These are phyloP conservation scores for Chaetogeoica ovagalla DNA, from an alignment of 2,888 invertebrate genomes.

Conservation along the genomic window DNA sequence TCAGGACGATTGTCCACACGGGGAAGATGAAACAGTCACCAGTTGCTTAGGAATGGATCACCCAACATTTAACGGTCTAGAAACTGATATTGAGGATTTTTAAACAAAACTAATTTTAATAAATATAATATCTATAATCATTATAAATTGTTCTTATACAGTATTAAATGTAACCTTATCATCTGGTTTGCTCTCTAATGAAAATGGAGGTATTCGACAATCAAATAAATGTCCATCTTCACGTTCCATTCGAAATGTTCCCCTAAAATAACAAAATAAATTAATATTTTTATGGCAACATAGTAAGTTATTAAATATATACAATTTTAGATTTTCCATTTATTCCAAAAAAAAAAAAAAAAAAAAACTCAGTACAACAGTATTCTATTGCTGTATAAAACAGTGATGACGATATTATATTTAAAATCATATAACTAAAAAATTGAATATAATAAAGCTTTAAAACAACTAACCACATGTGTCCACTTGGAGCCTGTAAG, in stretches of 20 bases:
- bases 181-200: constrained; percentile 90
- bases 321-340: too few relatives aligned
- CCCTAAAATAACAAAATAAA: constrained; percentile 65
- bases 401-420: too few relatives aligned
- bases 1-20: constrained; percentile 60
- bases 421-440: too few relatives aligned
- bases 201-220: constrained; percentile 96
- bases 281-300: not conserved
- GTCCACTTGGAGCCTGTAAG: constrained; percentile 94
- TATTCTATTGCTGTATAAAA: too few relatives aligned
- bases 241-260: constrained; percentile 95
- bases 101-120: constrained; percentile 45
- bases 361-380: too few relatives aligned
- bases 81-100: constrained; percentile 51
- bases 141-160: constrained; percentile 36
- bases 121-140: constrained; percentile 42
- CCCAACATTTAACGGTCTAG: constrained; percentile 52
- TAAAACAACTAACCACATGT: constrained; percentile 79
- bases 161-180: constrained; percentile 59
- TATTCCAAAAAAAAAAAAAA: too few relatives aligned
- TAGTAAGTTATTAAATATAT: not conserved
- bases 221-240: constrained; percentile 97
- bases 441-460: not conserved
- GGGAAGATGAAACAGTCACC: constrained; percentile 58
- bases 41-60: constrained; percentile 54